phyloP scores from a whole-genome alignment of 2,888 invertebrate genomes.

The Agapostemon virescens region DNA sequence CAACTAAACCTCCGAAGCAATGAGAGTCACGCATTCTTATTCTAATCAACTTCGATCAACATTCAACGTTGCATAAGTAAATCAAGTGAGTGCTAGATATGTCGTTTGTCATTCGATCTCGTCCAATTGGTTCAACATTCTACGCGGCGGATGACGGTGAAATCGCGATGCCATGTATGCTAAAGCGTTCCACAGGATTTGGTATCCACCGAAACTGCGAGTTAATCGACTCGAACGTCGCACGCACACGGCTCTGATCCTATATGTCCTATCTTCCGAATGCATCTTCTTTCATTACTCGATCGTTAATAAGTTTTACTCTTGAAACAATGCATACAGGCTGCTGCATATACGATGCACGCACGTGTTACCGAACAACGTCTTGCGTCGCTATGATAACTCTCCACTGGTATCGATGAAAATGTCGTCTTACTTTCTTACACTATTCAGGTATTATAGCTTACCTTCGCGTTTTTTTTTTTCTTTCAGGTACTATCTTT shows the following conservation, averaged over 20 bases:
- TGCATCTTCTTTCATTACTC: conserved; percentile 18
- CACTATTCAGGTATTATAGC: conserved; percentile 31
- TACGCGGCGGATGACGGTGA: background rate
- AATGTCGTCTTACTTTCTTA: conserved; percentile 19
- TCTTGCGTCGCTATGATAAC: conserved; percentile 42
- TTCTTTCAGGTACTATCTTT: conserved; percentile 67
- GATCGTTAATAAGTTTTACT: conserved; percentile 35
- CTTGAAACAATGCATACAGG: conserved; percentile 24
- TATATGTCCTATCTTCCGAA: background rate
- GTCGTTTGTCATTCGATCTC: conserved; percentile 16
- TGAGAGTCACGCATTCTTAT: conserved; percentile 16
- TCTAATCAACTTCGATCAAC: conserved; percentile 28
- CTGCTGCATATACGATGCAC: conserved; percentile 12
- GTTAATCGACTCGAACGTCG: conserved; percentile 40
- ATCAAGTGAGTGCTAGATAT: conserved; percentile 21
- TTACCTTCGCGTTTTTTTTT: conserved; percentile 48
- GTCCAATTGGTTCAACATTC: background rate
- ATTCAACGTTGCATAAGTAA: conserved; percentile 2
- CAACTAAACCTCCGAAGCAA: conserved; percentile 36
- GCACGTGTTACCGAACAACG: conserved; percentile 20
- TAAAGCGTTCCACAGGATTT: conserved; percentile 10
- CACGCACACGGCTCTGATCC: conserved; percentile 17
- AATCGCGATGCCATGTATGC: background rate
- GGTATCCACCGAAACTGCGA: conserved; percentile 12
- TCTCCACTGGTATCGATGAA: conserved; percentile 21